phyloP scores from a whole-genome alignment of 2,113 vertebrate genomes.

The Tachycineta bicolor region DNA sequence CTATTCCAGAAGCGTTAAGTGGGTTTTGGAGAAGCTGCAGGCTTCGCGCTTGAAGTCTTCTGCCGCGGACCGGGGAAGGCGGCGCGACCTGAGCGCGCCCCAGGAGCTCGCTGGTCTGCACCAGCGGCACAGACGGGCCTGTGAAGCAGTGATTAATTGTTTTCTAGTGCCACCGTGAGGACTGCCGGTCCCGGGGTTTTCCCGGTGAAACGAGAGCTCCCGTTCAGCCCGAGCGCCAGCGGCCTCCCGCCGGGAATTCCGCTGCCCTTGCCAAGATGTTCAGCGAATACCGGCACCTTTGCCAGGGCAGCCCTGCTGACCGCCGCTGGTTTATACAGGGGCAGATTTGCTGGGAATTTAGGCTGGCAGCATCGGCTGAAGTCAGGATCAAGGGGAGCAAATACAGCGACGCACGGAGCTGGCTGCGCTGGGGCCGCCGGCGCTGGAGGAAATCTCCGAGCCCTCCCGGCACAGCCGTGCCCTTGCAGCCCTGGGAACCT shows the following conservation, averaged over 20 bases:
- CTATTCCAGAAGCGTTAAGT: fast-evolving
- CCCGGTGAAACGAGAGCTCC: too few species aligned
- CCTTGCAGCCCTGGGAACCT: background rate
- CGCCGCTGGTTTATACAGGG: background rate
- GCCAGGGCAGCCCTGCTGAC: background rate
- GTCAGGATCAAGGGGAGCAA: background rate
- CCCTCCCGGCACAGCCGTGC: fast-evolving
- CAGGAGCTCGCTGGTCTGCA: fast-evolving
- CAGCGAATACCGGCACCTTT: fast-evolving
- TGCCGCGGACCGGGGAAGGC: background rate
- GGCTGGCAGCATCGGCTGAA: background rate
- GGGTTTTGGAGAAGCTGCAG: background rate
- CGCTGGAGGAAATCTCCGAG: background rate
- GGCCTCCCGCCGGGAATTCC: background rate
- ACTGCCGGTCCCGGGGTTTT: background rate
- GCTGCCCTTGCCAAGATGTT: background rate
- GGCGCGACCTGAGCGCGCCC: fast-evolving
- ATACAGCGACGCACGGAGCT: fast-evolving
- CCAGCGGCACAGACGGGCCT: background rate
- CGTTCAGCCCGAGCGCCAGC: background rate
- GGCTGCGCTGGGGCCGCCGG: background rate
- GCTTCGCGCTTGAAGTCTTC: fast-evolving
- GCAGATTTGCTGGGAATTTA: background rate
- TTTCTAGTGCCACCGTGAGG: slow-evolving; percentile 65
- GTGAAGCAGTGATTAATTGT: slow-evolving; percentile 6